phyloP scores from a whole-genome alignment of 2,113 vertebrate genomes.

The Scolopax mira region DNA sequence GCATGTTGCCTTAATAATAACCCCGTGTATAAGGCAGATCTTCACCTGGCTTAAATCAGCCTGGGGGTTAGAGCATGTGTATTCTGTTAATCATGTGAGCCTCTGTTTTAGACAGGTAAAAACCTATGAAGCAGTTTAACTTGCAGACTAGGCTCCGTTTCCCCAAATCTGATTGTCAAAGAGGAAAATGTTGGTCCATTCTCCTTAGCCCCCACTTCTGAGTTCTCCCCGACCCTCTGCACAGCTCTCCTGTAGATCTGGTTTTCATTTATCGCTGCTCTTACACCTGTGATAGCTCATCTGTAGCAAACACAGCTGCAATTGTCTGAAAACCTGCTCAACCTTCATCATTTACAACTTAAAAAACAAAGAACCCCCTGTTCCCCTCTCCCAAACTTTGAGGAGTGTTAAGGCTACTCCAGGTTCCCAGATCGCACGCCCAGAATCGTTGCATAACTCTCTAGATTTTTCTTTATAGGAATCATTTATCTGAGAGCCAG shows the following conservation, averaged over 20 bases:
- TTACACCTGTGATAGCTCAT: neutral
- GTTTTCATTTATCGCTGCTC: neutral
- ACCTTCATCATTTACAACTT: neutral
- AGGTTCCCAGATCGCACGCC: neutral
- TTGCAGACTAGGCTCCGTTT: neutral
- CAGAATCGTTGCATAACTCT: neutral
- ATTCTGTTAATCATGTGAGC: neutral
- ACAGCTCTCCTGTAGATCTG: neutral
- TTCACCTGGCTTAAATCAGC: neutral
- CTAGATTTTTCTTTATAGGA: neutral
- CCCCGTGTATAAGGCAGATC: neutral
- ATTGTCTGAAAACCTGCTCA: slow-evolving; percentile 16
- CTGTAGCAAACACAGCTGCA: neutral
- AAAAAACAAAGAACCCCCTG: neutral
- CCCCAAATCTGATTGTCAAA: neutral
- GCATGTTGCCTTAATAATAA: neutral
- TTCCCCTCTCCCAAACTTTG: neutral
- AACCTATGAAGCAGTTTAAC: neutral
- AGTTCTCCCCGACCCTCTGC: neutral
- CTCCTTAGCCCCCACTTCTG: neutral
- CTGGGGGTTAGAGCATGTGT: neutral
- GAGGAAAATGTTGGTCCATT: neutral
- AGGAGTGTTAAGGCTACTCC: neutral
- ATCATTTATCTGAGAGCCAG: neutral
- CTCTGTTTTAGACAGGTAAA: neutral